These are phyloP conservation scores for Palloptera scutellata DNA, from an alignment of 2,888 invertebrate genomes.

Conservation along the genomic window DNA sequence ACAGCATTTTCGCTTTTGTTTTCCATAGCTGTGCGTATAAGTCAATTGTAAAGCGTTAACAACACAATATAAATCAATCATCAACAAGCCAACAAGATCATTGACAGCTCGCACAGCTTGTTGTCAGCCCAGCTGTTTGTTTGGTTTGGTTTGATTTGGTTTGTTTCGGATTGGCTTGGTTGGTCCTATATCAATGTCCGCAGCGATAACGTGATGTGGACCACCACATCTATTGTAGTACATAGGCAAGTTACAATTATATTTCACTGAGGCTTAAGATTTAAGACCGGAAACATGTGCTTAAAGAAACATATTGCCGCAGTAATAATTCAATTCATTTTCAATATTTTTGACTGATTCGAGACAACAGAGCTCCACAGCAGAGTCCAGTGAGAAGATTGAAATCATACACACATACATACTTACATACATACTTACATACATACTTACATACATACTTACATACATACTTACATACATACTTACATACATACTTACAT, in stretches of 20 bases:
- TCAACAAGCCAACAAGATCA: slow-evolving; percentile 55
- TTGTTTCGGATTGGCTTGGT: background rate
- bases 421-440: too few species aligned
- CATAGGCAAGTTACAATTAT: background rate
- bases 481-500: too few species aligned
- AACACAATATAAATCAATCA: slow-evolving; percentile 62
- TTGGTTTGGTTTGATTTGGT: too few species aligned
- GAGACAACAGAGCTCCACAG: background rate
- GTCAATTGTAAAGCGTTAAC: slow-evolving; percentile 37
- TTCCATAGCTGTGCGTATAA: background rate
- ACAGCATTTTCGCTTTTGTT: background rate
- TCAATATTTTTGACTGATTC: background rate
- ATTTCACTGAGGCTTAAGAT: slow-evolving; percentile 23
- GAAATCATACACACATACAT: background rate
- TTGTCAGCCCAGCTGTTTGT: too few species aligned
- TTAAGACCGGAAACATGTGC: slow-evolving; percentile 40
- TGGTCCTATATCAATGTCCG: slow-evolving; percentile 19
- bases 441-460: too few species aligned
- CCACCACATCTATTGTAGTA: background rate
- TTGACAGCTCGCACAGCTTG: slow-evolving; percentile 56
- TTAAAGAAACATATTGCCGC: slow-evolving; percentile 9
- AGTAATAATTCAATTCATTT: slow-evolving; percentile 13
- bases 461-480: too few species aligned
- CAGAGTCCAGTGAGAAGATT: background rate
- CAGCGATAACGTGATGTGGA: slow-evolving; percentile 3